These are phyloP conservation scores for Aporophyla lueneburgensis DNA, from an alignment of 2,888 invertebrate genomes.

Conservation along the genomic window DNA sequence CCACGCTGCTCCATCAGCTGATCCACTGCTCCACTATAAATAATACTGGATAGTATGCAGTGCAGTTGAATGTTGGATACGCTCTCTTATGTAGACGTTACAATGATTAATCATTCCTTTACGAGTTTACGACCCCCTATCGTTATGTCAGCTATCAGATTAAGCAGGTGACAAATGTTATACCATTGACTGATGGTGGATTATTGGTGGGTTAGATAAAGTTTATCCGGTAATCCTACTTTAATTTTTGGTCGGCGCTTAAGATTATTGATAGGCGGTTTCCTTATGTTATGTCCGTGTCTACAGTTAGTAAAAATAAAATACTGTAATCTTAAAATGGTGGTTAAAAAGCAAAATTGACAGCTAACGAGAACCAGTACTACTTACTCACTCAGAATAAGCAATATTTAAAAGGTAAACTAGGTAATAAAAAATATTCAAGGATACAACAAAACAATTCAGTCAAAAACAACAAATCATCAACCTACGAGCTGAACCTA, in stretches of 20 bases:
- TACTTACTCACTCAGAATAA: neutral
- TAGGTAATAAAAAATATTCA: neutral
- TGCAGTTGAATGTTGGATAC: conserved; percentile 54
- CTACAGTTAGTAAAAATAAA: neutral
- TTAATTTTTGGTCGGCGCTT: conserved; percentile 29
- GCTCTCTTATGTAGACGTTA: conserved; percentile 21
- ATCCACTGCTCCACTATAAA: conserved; percentile 90
- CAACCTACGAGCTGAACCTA: neutral
- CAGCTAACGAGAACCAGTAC: neutral
- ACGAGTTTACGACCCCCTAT: conserved; percentile 42
- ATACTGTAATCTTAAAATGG: neutral
- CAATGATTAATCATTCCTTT: conserved; percentile 23
- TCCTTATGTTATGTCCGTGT: neutral
- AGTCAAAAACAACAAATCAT: neutral
- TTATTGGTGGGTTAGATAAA: conserved; percentile 48
- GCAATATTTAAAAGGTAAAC: neutral
- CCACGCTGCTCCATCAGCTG: conserved; percentile 81
- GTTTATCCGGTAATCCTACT: conserved; percentile 44
- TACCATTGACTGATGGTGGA: conserved; percentile 40
- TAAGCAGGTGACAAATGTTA: conserved; percentile 12
- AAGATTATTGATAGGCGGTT: conserved; percentile 16
- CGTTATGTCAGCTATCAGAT: conserved; percentile 30
- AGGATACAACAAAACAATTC: too few relatives aligned
- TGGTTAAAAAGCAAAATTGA: neutral
- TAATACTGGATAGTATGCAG: conserved; percentile 86